phyloP scores from a whole-genome alignment of 2,888 invertebrate genomes.

The Augochlorella aurata region DNA sequence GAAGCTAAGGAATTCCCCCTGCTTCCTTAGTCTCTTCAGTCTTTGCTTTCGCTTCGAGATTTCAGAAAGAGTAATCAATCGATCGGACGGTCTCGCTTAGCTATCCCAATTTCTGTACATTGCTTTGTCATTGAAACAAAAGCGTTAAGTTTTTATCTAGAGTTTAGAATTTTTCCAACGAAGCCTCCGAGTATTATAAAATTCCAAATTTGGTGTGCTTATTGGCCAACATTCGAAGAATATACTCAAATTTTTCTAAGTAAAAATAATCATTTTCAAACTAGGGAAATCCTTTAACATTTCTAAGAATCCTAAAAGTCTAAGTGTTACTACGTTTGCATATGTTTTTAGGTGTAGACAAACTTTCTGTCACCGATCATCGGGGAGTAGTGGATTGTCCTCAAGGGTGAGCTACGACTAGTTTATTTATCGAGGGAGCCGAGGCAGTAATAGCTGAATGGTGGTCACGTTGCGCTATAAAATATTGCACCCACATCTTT shows the following conservation, averaged over 20 bases:
- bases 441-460: slow-evolving; percentile 23
- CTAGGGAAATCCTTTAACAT: not conserved
- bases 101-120: not conserved
- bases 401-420: not conserved
- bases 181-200: not conserved
- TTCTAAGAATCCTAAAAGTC: not conserved
- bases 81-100: not conserved
- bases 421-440: slow-evolving; percentile 3
- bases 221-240: not conserved
- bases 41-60: not conserved
- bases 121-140: not conserved
- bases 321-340: not conserved
- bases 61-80: not conserved
- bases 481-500: slow-evolving; percentile 34
- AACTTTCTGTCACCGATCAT: not conserved
- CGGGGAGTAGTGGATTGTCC: not conserved
- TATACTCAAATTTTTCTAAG: not conserved
- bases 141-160: not conserved
- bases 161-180: not conserved
- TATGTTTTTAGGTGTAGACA: not conserved
- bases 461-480: slow-evolving; percentile 27
- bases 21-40: slow-evolving; percentile 6
- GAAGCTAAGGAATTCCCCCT: slow-evolving; percentile 42
- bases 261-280: not conserved
- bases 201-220: not conserved